phyloP scores from a whole-genome alignment of 2,113 vertebrate genomes.

The Prunella fulvescens region DNA sequence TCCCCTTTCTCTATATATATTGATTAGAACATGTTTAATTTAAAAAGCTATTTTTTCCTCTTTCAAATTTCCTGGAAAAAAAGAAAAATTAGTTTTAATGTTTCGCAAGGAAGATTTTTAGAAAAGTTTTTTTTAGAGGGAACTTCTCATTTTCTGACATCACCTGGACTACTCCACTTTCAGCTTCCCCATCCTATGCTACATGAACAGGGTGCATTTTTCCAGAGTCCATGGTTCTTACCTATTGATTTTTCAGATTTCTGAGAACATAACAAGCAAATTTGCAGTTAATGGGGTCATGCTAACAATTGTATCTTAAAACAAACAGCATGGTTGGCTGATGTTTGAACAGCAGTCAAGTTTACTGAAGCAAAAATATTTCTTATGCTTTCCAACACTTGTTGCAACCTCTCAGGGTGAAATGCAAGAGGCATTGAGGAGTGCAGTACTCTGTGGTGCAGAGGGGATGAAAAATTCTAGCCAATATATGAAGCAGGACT shows the following conservation, averaged over 20 bases:
- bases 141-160: not conserved
- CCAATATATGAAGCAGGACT: not conserved
- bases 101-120: not conserved
- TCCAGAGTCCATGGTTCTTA: not conserved
- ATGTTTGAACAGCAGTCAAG: constrained; percentile 28
- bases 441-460: not conserved
- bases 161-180: not conserved
- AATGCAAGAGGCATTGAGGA: not conserved
- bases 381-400: not conserved
- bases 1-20: not conserved
- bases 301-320: constrained; percentile 23
- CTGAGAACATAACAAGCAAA: constrained; percentile 22
- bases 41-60: not conserved
- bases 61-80: not conserved
- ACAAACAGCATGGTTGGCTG: not conserved
- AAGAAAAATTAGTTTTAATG: not conserved
- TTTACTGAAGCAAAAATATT: constrained; percentile 9
- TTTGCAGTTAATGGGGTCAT: constrained; percentile 24
- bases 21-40: not conserved
- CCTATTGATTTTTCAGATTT: not conserved
- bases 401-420: not conserved
- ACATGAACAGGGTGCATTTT: not conserved
- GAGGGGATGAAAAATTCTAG: not conserved
- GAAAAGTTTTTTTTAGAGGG: not conserved
- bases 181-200: not conserved